These are phyloP conservation scores for Aelia acuminata DNA, from an alignment of 2,888 invertebrate genomes.

Conservation along the genomic window DNA sequence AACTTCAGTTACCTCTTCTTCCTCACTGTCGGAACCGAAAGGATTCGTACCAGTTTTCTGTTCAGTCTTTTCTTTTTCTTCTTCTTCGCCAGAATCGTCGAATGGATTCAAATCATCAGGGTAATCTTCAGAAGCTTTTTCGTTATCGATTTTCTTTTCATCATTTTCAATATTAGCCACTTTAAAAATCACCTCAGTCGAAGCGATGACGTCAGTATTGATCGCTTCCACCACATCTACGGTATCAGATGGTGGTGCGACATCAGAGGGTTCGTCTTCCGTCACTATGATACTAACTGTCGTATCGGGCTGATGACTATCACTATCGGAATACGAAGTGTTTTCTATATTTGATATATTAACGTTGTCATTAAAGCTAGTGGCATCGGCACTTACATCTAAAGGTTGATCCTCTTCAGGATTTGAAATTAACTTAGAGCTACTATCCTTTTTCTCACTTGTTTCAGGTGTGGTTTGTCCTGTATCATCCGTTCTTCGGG, in stretches of 20 bases:
- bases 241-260: background rate
- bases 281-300: background rate
- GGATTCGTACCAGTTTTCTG: slow-evolving; percentile 74
- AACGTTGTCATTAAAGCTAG: slow-evolving; percentile 53
- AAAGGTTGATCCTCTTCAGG: slow-evolving; percentile 44
- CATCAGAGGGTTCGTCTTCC: background rate
- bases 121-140: slow-evolving; percentile 70
- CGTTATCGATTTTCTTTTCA: background rate
- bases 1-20: slow-evolving; percentile 69
- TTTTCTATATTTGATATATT: slow-evolving; percentile 40
- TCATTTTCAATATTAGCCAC: background rate
- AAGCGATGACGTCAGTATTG: background rate
- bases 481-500: background rate
- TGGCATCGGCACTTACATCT: slow-evolving; percentile 45
- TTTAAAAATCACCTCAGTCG: background rate
- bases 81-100: slow-evolving; percentile 65
- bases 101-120: slow-evolving; percentile 90
- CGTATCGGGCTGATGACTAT: background rate
- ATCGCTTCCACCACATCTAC: slow-evolving; percentile 10
- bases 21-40: slow-evolving; percentile 78
- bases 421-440: slow-evolving; percentile 47
- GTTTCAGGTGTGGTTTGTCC: slow-evolving; percentile 21
- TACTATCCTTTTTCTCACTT: slow-evolving; percentile 38
- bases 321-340: slow-evolving; percentile 52
- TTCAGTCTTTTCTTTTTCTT: slow-evolving; percentile 62